A percentile compares a stretch with the other conserved stretches of the same genome.
Conservation (phyloP, 2,888 invertebrate species). For the Aplocera efformata region DNA sequence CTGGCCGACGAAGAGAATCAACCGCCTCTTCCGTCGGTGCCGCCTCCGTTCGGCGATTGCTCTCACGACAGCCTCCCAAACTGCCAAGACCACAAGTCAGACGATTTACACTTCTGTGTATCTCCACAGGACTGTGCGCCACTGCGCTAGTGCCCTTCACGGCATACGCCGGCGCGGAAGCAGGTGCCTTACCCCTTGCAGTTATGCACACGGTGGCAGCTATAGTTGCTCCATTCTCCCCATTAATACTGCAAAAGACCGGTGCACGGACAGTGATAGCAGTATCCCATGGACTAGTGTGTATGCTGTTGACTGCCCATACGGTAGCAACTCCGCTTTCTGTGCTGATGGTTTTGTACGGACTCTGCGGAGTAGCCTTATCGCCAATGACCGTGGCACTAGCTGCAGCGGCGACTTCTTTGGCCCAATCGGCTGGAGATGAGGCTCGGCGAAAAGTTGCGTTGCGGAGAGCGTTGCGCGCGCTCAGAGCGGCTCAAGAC, state of each 20-base stretch:
- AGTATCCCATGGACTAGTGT: slow-evolving; percentile 77
- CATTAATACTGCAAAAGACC: slow-evolving; percentile 64
- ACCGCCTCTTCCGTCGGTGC: slow-evolving; percentile 87
- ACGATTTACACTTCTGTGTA: slow-evolving; percentile 76
- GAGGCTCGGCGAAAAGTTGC: slow-evolving; percentile 60
- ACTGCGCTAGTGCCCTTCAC: slow-evolving; percentile 83
- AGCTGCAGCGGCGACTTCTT: slow-evolving; percentile 79
- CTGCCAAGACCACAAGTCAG: slow-evolving; percentile 71
- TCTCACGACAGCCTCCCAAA: slow-evolving; percentile 77
- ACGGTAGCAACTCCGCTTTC: slow-evolving; percentile 60
- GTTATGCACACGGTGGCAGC: slow-evolving; percentile 82
- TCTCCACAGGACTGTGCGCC: slow-evolving; percentile 82
- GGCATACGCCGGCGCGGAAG: slow-evolving; percentile 71
- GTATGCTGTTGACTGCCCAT: slow-evolving; percentile 82
- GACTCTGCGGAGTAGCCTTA: slow-evolving; percentile 77
- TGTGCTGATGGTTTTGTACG: slow-evolving; percentile 61
- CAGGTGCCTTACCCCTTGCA: slow-evolving; percentile 83
- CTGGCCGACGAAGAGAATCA: slow-evolving; percentile 82
- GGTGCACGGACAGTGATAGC: slow-evolving; percentile 63
- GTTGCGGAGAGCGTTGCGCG: slow-evolving; percentile 63
- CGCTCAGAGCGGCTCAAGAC: slow-evolving; percentile 69
- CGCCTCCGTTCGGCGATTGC: slow-evolving; percentile 87
- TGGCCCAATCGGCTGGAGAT: slow-evolving; percentile 77
- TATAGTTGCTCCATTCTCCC: slow-evolving; percentile 72
- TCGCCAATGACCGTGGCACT: slow-evolving; percentile 80